Conservation (phyloP, 2,888 invertebrate species). For the Idaea dimidiata region DNA sequence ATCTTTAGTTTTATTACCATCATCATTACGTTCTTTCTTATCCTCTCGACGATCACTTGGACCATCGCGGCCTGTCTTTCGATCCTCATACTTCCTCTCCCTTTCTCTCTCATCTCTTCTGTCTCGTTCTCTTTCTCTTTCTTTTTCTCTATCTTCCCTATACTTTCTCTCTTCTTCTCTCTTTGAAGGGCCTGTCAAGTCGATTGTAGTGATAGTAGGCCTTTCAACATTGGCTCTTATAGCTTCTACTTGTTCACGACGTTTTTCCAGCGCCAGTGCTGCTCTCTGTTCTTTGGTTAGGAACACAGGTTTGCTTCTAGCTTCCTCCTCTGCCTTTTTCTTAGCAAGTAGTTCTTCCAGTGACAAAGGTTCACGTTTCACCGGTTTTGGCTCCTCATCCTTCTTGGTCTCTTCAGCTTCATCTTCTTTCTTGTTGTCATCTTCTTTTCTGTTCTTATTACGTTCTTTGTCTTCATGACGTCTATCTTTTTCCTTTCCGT, state of each 20-base stretch:
- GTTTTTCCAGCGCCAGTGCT: constrained; percentile 91
- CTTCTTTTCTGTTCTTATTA: constrained; percentile 60
- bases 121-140: constrained; percentile 67
- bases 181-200: constrained; percentile 75
- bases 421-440: constrained; percentile 52
- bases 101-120: constrained; percentile 84
- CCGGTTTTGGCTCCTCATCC: constrained; percentile 56
- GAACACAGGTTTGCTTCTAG: constrained; percentile 97
- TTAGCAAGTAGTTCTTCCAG: constrained; percentile 97
- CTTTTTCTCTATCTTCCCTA: constrained; percentile 68
- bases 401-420: constrained; percentile 60
- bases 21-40: constrained; percentile 76
- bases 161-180: constrained; percentile 67
- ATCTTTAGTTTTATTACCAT: constrained; percentile 84
- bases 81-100: constrained; percentile 74
- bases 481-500: constrained; percentile 58
- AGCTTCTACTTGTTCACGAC: constrained; percentile 94
- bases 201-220: constrained; percentile 66
- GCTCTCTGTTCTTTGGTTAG: constrained; percentile 97
- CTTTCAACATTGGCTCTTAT: constrained; percentile 84
- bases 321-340: constrained; percentile 97
- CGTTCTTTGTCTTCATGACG: constrained; percentile 53
- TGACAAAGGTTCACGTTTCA: constrained; percentile 91
- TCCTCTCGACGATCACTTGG: constrained; percentile 71
- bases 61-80: constrained; percentile 75